Conservation (phyloP, 2,797 vertebrate genomes). For the Lacerta agilis region DNA sequence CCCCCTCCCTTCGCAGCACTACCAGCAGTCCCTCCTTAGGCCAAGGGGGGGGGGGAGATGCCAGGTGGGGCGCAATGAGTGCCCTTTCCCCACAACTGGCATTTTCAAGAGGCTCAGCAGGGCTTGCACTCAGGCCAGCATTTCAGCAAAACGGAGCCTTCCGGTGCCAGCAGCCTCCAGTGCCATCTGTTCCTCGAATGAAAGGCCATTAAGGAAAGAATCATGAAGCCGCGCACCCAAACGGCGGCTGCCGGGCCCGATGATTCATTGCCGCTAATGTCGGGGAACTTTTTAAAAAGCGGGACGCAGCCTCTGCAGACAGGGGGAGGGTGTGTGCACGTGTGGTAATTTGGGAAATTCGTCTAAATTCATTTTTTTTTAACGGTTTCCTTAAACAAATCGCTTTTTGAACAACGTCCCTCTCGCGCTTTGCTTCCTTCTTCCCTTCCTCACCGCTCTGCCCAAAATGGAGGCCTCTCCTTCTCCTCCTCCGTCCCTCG, state of each 20-base stretch:
- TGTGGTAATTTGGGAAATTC: not conserved
- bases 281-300: not conserved
- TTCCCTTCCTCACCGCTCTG: not conserved
- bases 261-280: not conserved
- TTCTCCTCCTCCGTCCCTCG: not conserved
- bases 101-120: not conserved
- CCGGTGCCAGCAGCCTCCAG: constrained; percentile 45
- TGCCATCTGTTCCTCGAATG: constrained; percentile 62
- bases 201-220: constrained; percentile 37
- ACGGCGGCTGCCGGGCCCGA: not conserved
- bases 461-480: not conserved
- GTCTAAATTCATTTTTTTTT: not conserved
- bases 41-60: too few relatives aligned
- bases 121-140: not conserved
- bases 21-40: not conserved
- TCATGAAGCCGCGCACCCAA: not conserved
- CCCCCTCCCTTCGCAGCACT: not conserved
- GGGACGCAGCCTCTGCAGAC: not conserved
- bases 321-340: too few relatives aligned
- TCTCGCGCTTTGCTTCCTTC: not conserved
- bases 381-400: constrained; percentile 9
- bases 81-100: not conserved
- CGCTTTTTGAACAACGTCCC: constrained; percentile 2
- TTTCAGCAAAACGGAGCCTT: constrained; percentile 18
- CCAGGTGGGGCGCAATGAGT: not conserved